Evolutionary conservation across 2,797 vertebrate genomes (phyloP), one percentile per base, ranked within the genome.

Genomic region (Ctenochaetus hawaiiensis): DNA sequence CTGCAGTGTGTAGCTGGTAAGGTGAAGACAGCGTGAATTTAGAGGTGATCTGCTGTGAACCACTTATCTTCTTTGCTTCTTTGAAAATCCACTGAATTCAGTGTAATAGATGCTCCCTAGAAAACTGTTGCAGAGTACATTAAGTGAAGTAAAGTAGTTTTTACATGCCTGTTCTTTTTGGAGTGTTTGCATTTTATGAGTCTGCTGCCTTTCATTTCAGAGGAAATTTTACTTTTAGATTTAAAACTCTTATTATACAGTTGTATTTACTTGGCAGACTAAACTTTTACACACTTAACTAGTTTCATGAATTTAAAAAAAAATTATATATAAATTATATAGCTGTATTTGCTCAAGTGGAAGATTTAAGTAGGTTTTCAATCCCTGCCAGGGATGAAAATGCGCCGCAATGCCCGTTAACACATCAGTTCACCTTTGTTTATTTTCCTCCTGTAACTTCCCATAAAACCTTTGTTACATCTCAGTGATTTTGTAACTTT

Each of bases 401-500:
- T 51, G 8, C 41, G 48, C 57, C 58, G 47, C 22, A 47, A 1
- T 26, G 1, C n/a, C 34, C 8, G 9, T 17, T 41, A 52, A 57
- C 13, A 41, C n/a, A 26, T 47, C 61, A 30, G n/a, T 16, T 56
- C 20, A 20, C 47, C 43, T 60, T 43, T 47, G 45, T 13, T 66
- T 69, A 5, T 54, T 69, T 74, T 54, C 1, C 39, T 8, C 1
- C 16, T 48, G 13, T 26, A 49, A 64, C 39, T 62, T 67, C 18
- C 49, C 51, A 39, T 66, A 16, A 77, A 80, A 58, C 30, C 18
- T 44, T 43, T 51, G 14, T 77, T 66, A 44, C 37, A 41, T 54
- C 43, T 71, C 47, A 53, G 17, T 23, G 11, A 45, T 65, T 76
- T 49, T 75, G n/a, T 14, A 34, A 59, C 43, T 47, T 78, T 60